These are phyloP conservation scores for Drosophila auraria DNA, from an alignment of 1,140 invertebrate genomes.

Conservation along the genomic window DNA sequence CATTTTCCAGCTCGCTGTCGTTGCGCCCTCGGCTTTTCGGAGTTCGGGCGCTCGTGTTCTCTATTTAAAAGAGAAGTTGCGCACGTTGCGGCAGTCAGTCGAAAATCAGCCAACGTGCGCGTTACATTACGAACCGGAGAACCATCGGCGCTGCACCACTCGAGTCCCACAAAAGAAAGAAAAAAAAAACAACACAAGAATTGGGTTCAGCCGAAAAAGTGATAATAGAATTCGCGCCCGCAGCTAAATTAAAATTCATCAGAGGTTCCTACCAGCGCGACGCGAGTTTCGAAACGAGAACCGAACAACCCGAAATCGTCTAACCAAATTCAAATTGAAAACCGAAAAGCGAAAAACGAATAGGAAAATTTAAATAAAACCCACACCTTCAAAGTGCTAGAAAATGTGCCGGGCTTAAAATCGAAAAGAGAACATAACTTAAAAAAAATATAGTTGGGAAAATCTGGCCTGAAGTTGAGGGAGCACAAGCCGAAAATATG, in stretches of 20 bases:
- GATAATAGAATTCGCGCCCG: slow-evolving; percentile 61
- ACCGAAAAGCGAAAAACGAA: background rate
- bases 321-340: slow-evolving; percentile 8
- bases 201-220: slow-evolving; percentile 55
- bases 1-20: slow-evolving; percentile 9
- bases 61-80: slow-evolving; percentile 78
- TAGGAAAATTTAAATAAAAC: slow-evolving; percentile 27
- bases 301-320: background rate
- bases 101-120: slow-evolving; percentile 74
- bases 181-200: slow-evolving; percentile 9
- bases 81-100: slow-evolving; percentile 80
- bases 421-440: slow-evolving; percentile 41
- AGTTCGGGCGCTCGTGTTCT: slow-evolving; percentile 30
- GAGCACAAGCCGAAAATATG: slow-evolving; percentile 65
- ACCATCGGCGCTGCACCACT: slow-evolving; percentile 15
- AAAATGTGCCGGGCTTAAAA: slow-evolving; percentile 51
- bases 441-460: slow-evolving; percentile 16
- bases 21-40: slow-evolving; percentile 10
- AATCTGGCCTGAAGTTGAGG: slow-evolving; percentile 36
- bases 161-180: slow-evolving; percentile 8
- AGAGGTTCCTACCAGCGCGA: slow-evolving; percentile 60
- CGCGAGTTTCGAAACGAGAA: slow-evolving; percentile 30
- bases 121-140: slow-evolving; percentile 45
- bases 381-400: slow-evolving; percentile 32
- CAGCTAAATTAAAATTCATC: slow-evolving; percentile 53